Evolutionary conservation across 1,140 invertebrate species (phyloP).

Genomic region (Aradophagus sp.): DNA sequence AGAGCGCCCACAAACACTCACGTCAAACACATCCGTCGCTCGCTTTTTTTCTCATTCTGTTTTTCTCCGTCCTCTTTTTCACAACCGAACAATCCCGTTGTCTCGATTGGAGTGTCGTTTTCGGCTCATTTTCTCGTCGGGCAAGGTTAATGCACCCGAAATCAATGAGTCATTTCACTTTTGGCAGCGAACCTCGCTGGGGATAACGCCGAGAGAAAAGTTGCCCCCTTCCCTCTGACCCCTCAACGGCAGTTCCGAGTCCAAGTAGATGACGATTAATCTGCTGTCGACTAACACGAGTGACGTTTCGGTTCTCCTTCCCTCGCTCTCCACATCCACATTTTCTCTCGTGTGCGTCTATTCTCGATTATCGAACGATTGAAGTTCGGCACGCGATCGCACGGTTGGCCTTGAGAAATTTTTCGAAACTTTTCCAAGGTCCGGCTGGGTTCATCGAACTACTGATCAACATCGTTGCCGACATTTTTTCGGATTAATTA

Average conservation of each 20-base stretch:
- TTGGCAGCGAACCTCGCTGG: constrained; percentile 6
- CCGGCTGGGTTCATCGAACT: constrained; percentile 27
- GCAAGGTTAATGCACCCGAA: constrained; percentile 37
- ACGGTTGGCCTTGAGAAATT: constrained; percentile 36
- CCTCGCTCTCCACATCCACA: too few species aligned
- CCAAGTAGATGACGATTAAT: too few species aligned
- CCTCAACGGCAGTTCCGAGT: too few species aligned
- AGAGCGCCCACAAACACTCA: not conserved
- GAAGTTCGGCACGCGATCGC: constrained; percentile 30
- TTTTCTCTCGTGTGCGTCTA: constrained; percentile 11
- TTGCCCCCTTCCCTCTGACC: too few species aligned
- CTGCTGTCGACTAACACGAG: constrained; percentile 19
- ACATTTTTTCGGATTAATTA: constrained; percentile 22
- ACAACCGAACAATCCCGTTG: too few species aligned
- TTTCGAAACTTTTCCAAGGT: constrained; percentile 34
- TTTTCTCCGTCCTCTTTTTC: too few species aligned
- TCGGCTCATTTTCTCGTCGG: constrained; percentile 20
- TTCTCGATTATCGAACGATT: constrained; percentile 36
- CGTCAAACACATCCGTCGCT: not conserved
- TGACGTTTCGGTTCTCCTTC: constrained; percentile 3
- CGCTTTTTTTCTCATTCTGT: too few species aligned
- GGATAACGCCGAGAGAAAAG: constrained; percentile 37
- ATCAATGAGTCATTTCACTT: constrained; percentile 46
- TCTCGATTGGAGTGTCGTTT: constrained; percentile 5
- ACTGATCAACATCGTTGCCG: not conserved